Evolutionary conservation across 2,888 invertebrate species (phyloP), one percentile per base, ranked within the genome.

Genomic region (Acleris cristana): DNA sequence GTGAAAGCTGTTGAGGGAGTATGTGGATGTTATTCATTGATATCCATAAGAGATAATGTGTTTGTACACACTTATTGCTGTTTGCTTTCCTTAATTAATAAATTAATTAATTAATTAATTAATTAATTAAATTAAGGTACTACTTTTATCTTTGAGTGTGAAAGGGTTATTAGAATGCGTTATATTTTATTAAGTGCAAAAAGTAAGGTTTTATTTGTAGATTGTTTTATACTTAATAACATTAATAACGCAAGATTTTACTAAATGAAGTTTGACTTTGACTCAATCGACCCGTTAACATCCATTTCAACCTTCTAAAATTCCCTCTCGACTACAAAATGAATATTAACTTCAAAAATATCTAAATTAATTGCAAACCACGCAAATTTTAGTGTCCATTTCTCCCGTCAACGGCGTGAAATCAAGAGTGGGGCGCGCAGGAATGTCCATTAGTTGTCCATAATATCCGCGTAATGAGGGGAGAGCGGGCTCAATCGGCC

Each of bases 391-490:
- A 85, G 84, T 80, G 82, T 80, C 81, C 81, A 72, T 80, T 83
- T 76, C 77, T 77, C 79, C 77, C 79, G 77, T 79, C 78, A 77
- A 72, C 74, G 81, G 78, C 78, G 78, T 72, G 78, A 82, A 86
- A 83, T 85, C 81, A 82, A 74, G 84, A 81, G 81, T 77, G 79
- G 79, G 76, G 76, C 76, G 74, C 72, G 64, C 65, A 74, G 80
- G 80, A 83, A 88, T 88, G 84, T 86, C 87, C 86, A 87, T 88
- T 88, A 87, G 85, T 81, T 83, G 80, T 79, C 81, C 82, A 85
- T 86, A 84, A 85, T 84, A 84, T 82, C 81, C 76, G 69, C 54
- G 69, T 87, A 88, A 88, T 88, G 85, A 88, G 86, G 85, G 83
- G 83, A 81, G 84, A 79, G 75, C 77, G 77, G 81, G 83, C 77